Conservation (phyloP, 2,113 vertebrate species). For the Microtus pennsylvanicus region DNA sequence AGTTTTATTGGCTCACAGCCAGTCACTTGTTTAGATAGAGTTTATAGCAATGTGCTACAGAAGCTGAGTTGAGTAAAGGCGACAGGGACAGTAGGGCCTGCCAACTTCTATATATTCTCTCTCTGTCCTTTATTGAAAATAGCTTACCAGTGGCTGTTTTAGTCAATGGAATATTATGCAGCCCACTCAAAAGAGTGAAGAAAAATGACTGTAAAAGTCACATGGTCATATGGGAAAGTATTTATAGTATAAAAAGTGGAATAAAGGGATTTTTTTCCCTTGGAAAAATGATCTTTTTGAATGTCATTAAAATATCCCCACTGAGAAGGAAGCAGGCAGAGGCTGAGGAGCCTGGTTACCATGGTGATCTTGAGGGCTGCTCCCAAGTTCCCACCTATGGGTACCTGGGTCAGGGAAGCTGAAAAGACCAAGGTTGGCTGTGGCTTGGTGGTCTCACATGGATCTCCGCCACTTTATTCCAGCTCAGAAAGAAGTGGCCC, state of each 20-base stretch:
- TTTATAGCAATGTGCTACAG: too few species aligned
- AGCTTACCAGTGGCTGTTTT: not conserved
- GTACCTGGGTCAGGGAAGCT: not conserved
- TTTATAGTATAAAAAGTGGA: slow-evolving; percentile 48
- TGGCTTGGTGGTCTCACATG: not conserved
- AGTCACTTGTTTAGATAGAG: not conserved
- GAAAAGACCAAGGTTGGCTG: too few species aligned
- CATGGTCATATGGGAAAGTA: slow-evolving; percentile 46
- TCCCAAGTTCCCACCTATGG: not conserved
- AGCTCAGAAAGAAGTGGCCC: not conserved
- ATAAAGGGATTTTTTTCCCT: slow-evolving; percentile 58
- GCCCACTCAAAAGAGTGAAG: not conserved
- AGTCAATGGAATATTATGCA: slow-evolving; percentile 39
- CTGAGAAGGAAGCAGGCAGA: not conserved
- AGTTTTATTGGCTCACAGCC: not conserved
- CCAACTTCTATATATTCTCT: not conserved
- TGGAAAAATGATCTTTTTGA: slow-evolving; percentile 28
- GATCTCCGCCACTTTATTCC: not conserved
- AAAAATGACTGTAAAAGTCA: not conserved
- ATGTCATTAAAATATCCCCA: slow-evolving; percentile 48
- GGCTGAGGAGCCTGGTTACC: slow-evolving; percentile 1
- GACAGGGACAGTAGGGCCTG: not conserved
- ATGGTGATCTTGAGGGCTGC: not conserved
- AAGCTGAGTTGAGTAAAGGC: not conserved
- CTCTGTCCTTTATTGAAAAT: not conserved